Base-by-base conservation (phyloP, 2,888 invertebrate species). In the Chrysomela aeneicollis region DNA sequence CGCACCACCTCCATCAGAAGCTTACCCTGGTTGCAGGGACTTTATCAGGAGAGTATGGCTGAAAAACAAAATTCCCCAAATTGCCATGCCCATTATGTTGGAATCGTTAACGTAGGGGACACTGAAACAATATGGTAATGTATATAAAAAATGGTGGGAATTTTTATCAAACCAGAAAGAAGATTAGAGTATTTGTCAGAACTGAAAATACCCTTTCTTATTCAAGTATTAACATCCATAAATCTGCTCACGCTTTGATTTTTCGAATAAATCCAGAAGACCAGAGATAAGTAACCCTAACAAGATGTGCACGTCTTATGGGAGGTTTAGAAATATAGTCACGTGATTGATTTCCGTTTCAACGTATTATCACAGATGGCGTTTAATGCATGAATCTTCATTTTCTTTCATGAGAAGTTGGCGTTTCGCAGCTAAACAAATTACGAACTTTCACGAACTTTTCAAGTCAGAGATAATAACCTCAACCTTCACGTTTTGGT, bases 241-340 rank as follows among this genome's bases (percentile, higher is more conserved):
- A 54, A 15, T 60, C 54, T 26, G 54, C 59, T 12, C 47, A 61
- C 1, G 18, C 12, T 17, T 64, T 64, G 17, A 54, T 64, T 10
- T 32, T 61, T 15, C 22, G 19, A 12, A 12, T 46, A 6, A 10
- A 51, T 2, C 12, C 32, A 9, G 46, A 53, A 10, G 61, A 30
- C 37, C n/a, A n/a, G 47, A 61, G 47, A 55, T 54, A 8, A 61
- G 59, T 32, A 61, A 49, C 42, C 54, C 35, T 37, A 17, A 61
- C 32, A 53, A 17, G n/a, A n/a, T n/a, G n/a, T n/a, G n/a, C n/a
- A n/a, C n/a, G n/a, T n/a, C n/a, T n/a, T n/a, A n/a, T n/a, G n/a
- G n/a, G n/a, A n/a, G n/a, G n/a, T n/a, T n/a, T n/a, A n/a, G n/a
- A n/a, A n/a, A n/a, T n/a, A n/a, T n/a, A n/a, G n/a, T n/a, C n/a